Percentiles rank a stretch among this genome's conserved stretches.
phyloP scores from a whole-genome alignment of 2,113 vertebrate species.

The Ictalurus punctatus region DNA sequence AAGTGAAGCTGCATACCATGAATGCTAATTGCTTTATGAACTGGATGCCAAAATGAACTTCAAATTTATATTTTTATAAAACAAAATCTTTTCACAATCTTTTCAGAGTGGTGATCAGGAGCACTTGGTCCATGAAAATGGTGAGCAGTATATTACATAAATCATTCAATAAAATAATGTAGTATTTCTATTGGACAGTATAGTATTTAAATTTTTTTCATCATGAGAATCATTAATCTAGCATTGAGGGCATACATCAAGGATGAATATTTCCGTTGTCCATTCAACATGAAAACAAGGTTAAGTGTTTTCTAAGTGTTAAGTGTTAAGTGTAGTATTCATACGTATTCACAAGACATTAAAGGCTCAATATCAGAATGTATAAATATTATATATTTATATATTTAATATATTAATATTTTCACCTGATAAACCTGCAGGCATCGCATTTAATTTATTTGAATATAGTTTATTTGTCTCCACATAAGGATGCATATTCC shows the following conservation, averaged over 20 bases:
- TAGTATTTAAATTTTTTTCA: conserved; percentile 9
- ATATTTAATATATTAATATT: too few relatives aligned
- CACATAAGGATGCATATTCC: not conserved
- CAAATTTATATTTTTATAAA: not conserved
- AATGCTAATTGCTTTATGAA: conserved; percentile 44
- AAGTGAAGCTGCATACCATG: conserved; percentile 31
- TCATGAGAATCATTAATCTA: conserved; percentile 4
- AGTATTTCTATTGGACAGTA: conserved; percentile 6
- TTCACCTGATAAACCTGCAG: not conserved
- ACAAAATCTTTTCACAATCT: too few relatives aligned
- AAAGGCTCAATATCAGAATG: not conserved
- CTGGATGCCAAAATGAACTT: conserved; percentile 41
- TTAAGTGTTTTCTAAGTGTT: too few relatives aligned
- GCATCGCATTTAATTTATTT: not conserved
- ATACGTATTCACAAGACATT: not conserved
- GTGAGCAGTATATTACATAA: conserved; percentile 25
- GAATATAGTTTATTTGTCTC: not conserved
- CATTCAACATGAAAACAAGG: not conserved
- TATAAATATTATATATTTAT: not conserved
- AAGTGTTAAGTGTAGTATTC: not conserved
- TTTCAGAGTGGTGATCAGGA: not conserved
- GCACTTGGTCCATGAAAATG: conserved; percentile 21
- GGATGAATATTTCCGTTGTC: not conserved
- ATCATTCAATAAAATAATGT: conserved; percentile 20
- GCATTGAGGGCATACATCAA: not conserved